Percentiles rank a stretch among this genome's conserved stretches.
phyloP scores from a whole-genome alignment of 2,797 vertebrate genomes.

The Pagetopsis macropterus region DNA sequence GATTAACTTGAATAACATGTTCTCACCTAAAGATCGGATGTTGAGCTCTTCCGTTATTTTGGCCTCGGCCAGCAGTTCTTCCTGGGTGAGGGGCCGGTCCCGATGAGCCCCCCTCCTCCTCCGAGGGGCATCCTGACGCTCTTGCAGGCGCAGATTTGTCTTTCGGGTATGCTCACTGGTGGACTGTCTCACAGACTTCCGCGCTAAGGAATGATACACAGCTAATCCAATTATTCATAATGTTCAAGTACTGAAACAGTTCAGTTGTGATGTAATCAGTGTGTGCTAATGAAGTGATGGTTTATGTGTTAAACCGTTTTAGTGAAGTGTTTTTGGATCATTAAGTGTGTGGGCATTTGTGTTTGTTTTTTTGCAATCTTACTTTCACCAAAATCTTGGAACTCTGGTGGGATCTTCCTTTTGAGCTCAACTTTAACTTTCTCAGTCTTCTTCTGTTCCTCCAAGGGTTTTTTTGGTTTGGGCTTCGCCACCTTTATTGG shows the following conservation, averaged over 20 bases:
- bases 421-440: conserved; percentile 85
- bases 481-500: conserved; percentile 90
- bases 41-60: conserved; percentile 94
- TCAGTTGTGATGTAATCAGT: not conserved
- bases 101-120: conserved; percentile 89
- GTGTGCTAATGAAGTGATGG: not conserved
- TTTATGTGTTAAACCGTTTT: not conserved
- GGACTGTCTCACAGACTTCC: conserved; percentile 96
- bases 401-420: conserved; percentile 84
- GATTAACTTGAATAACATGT: not conserved
- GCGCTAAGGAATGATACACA: conserved; percentile 72
- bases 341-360: not conserved
- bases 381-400: conserved; percentile 90
- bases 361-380: conserved; percentile 32
- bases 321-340: not conserved
- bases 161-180: conserved; percentile 95
- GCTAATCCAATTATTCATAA: not conserved
- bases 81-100: conserved; percentile 91
- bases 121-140: conserved; percentile 92
- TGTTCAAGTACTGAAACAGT: not conserved
- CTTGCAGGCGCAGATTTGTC: conserved; percentile 92
- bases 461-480: conserved; percentile 86
- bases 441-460: conserved; percentile 83
- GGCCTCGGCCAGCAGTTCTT: conserved; percentile 94
- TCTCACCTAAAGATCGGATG: conserved; percentile 90